Conservation (phyloP, 1,140 invertebrate species). For the Trachelipus rathkii region DNA sequence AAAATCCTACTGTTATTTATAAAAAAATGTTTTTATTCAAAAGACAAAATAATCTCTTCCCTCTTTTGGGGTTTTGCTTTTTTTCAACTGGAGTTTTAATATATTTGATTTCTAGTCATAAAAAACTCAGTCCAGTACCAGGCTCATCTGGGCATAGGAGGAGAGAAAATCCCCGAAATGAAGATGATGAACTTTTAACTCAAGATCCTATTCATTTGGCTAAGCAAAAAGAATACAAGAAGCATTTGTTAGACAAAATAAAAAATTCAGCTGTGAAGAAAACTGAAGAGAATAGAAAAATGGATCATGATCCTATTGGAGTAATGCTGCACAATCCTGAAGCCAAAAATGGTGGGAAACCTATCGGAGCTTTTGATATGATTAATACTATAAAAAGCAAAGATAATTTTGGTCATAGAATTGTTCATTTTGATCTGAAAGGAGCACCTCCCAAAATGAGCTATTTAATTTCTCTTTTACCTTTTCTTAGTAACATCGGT, state of each 20-base stretch:
- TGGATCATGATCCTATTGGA: conserved; percentile 33
- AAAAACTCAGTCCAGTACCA: background rate
- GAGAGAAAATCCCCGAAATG: background rate
- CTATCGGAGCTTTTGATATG: conserved; percentile 23
- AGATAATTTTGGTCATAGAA: conserved; percentile 36
- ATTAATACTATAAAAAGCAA: conserved; percentile 19
- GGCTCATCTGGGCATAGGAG: background rate
- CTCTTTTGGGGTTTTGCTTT: background rate
- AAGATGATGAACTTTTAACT: background rate
- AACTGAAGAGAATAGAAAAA: background rate
- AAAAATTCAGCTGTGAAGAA: background rate
- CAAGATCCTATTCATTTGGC: background rate
- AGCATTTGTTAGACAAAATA: background rate
- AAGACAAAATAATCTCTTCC: too few relatives aligned
- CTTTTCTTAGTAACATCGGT: conserved; percentile 53
- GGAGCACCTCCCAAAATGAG: conserved; percentile 51
- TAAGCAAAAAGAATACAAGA: background rate
- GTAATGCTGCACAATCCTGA: conserved; percentile 32
- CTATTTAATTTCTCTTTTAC: conserved; percentile 51
- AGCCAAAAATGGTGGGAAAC: conserved; percentile 20
- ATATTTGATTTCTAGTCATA: background rate
- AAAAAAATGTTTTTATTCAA: too few relatives aligned
- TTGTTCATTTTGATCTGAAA: conserved; percentile 55
- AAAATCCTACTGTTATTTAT: too few relatives aligned
- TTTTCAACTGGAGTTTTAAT: background rate